A percentile compares a stretch with the other conserved stretches of the same genome.
These are phyloP conservation scores for Drosophila kokeensis DNA, from an alignment of 2,888 invertebrate genomes.

Conservation along the genomic window DNA sequence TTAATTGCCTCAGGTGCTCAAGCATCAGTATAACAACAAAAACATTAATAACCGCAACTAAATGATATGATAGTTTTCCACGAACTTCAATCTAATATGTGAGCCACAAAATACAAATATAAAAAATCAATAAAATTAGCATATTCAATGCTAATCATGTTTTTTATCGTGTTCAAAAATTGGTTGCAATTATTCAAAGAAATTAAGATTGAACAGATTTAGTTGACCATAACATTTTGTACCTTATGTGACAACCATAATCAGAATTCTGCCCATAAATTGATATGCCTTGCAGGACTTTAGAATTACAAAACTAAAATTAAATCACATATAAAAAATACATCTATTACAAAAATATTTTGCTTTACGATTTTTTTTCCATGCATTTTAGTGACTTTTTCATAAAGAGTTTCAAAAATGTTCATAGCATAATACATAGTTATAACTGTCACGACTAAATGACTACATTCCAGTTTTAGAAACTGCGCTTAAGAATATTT, in stretches of 20 bases:
- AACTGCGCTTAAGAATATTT: background rate
- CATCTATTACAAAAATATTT: background rate
- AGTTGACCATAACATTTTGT: background rate
- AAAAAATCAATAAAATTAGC: background rate
- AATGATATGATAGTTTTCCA: conserved; percentile 1
- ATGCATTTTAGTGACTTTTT: background rate
- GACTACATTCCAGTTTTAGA: background rate
- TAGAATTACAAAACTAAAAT: background rate
- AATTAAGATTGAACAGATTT: background rate
- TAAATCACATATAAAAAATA: background rate
- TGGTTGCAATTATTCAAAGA: background rate
- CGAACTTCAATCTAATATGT: background rate
- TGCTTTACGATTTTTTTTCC: background rate
- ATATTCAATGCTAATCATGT: background rate
- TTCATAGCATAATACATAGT: background rate
- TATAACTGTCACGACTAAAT: too few species aligned
- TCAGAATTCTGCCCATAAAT: background rate
- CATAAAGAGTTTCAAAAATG: background rate
- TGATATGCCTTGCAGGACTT: background rate
- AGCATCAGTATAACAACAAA: conserved; percentile 17
- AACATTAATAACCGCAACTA: conserved; percentile 13
- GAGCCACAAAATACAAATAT: background rate
- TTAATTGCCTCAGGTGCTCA: conserved; percentile 9
- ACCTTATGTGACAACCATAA: background rate
- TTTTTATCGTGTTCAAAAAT: background rate